Conservation (phyloP, 2,888 invertebrate species). For the Diadegma fenestrale region DNA sequence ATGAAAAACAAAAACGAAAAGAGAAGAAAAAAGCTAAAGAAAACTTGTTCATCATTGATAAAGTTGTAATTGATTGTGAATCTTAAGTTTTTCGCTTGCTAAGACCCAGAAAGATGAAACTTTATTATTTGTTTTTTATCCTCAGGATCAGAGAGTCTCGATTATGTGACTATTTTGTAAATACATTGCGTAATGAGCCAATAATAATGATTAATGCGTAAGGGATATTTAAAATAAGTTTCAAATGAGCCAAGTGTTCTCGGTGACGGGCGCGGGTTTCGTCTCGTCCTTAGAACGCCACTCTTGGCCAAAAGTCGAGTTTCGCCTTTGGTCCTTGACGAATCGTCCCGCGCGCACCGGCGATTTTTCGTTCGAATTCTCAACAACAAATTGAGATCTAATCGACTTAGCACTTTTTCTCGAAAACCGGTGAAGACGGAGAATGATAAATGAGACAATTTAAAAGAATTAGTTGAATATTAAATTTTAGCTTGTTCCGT, state of each 20-base stretch:
- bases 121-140: slow-evolving; percentile 14
- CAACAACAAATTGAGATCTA: slow-evolving; percentile 11
- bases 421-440: slow-evolving; percentile 27
- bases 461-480: slow-evolving; percentile 37
- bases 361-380: slow-evolving; percentile 33
- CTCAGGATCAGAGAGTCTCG: slow-evolving; percentile 36
- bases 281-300: slow-evolving; percentile 53
- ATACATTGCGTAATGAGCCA: slow-evolving; percentile 57
- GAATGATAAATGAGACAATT: slow-evolving; percentile 39
- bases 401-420: not conserved
- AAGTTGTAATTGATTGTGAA: not conserved
- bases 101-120: not conserved
- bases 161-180: slow-evolving; percentile 59
- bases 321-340: slow-evolving; percentile 37
- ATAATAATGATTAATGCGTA: slow-evolving; percentile 32
- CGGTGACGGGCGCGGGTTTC: slow-evolving; percentile 66
- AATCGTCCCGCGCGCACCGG: slow-evolving; percentile 34
- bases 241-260: slow-evolving; percentile 29
- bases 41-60: not conserved
- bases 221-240: not conserved
- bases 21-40: not conserved
- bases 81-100: slow-evolving; percentile 1
- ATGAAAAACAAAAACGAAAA: slow-evolving; percentile 10
- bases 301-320: not conserved
- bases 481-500: slow-evolving; percentile 76